Evolutionary conservation across 92 coral and sea anemone genomes (phyloP), one percentile per base, ranked within the genome.

Genomic region (Zoanthus sociatus): DNA sequence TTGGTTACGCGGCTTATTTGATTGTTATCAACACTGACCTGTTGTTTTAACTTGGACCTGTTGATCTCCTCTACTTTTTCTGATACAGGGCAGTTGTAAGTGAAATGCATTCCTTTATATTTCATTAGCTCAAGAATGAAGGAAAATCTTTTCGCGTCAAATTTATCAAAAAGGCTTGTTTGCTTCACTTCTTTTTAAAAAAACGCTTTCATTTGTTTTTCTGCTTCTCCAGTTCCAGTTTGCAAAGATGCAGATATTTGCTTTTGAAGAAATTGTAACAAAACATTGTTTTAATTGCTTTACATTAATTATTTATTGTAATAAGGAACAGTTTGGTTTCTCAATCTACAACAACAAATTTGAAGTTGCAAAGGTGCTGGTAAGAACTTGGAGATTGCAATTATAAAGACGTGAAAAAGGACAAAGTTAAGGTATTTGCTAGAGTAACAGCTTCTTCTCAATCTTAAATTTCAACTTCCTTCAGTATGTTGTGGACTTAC

Each of bases 31-130:
- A 46, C 45, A 5, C 12, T 13, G 30, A 81, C 85, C 85, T 81
- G 85, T 26, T 81, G 85, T 81, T 81, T 81, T 20, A 61, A 66
- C 85, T 81, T 18, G 64, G 11, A 46, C 85, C 73, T 46, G 85
- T 46, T n/a, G 60, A 66, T 20, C 1, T n/a, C 44, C 46, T 64
- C 21, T 14, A 47, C 45, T 18, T 1, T 12, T 3, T 14, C 37
- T 32, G 31, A 14, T 16, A 7, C 17, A 60, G 46, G 12, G 47
- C 42, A 44, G 46, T 33, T 81, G 32, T 46, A 12, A 54, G 2
- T 64, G 20, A 61, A 18, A 63, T 10, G 11, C 55, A 11, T 30
- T 9, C 5, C 17, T 2, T 13, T 8, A 1, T n/a, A 7, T 30
- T 30, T 30, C 45, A 10, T 50, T 51, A 16, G 5, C 26, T 14